phyloP scores from a whole-genome alignment of 2,797 vertebrate species.

The Masticophis lateralis region DNA sequence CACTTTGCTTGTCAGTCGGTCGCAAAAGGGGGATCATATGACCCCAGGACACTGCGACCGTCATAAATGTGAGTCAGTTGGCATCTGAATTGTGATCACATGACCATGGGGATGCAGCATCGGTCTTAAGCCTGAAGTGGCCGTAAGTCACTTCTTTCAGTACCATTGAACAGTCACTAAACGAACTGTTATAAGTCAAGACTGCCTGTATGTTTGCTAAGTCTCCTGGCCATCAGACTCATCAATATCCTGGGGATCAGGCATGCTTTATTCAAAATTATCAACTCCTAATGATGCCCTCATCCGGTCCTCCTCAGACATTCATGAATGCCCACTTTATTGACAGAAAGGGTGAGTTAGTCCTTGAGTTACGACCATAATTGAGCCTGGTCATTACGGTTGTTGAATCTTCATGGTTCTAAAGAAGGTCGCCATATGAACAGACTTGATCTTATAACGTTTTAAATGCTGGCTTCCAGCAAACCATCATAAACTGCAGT shows the following conservation, averaged over 20 bases:
- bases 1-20: too few relatives aligned
- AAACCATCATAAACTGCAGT: not conserved
- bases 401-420: not conserved
- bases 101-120: too few relatives aligned
- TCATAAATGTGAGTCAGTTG: too few relatives aligned
- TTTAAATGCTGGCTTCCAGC: not conserved
- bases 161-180: too few relatives aligned
- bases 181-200: too few relatives aligned
- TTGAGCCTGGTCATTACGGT: not conserved
- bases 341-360: not conserved
- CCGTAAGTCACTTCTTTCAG: too few relatives aligned
- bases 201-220: not conserved
- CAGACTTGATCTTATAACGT: not conserved
- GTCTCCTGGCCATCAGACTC: not conserved
- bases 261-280: not conserved
- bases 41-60: too few relatives aligned
- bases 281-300: not conserved
- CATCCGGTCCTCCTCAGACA: not conserved
- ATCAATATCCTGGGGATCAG: not conserved
- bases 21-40: too few relatives aligned
- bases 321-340: not conserved
- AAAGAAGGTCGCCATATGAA: too few relatives aligned
- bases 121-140: too few relatives aligned
- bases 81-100: too few relatives aligned
- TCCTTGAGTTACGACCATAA: not conserved